Base-by-base conservation (phyloP, 2,113 vertebrate genomes). In the Anolis carolinensis region DNA sequence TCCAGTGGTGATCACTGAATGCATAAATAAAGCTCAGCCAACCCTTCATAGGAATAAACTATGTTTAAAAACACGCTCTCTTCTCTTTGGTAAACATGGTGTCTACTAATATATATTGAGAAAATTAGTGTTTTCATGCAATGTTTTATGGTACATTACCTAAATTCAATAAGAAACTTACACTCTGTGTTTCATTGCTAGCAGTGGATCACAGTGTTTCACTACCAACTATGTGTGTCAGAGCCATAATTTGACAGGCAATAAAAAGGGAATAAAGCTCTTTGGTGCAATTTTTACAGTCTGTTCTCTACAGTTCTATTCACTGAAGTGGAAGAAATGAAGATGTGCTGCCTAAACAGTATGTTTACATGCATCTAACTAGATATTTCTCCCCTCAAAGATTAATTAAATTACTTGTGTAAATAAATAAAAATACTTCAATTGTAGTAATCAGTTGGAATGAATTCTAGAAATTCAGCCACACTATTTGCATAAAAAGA, bases 71-170 rank as follows among this genome's bases (percentile, higher is more conserved):
- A 92, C 79, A 92, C 93, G 91, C 91, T 92, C 91, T 63, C 88
- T 94, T 95, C 87, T 94, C 71, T 0, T 93, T 94, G 91, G 94
- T 96, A 97, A 96, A 96, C 91, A 95, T 86, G 27, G 25, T 78
- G 93, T 93, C 95, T 95, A 89, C 94, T 89, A 93, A 95, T 93
- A 95, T 94, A 95, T 94, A 96, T 96, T 92, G 95, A 95, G 95
- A 96, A 96, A 97, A 97, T 96, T 96, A 96, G 95, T 97, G 94
- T 97, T 97, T 97, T 96, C 95, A 90, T 95, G 94, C 92, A 88
- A 52, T 84, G 92, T 93, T 96, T 97, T 97, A 95, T 97, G 96
- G 94, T 97, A 97, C 96, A 96, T 97, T 97, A 96, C 96, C 96
- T 97, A 95, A 95, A 95, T 90, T 97, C 95, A 96, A 96, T 94